Evolutionary conservation across 2,888 invertebrate genomes (phyloP).

Genomic region (Nomada fabriciana): DNA sequence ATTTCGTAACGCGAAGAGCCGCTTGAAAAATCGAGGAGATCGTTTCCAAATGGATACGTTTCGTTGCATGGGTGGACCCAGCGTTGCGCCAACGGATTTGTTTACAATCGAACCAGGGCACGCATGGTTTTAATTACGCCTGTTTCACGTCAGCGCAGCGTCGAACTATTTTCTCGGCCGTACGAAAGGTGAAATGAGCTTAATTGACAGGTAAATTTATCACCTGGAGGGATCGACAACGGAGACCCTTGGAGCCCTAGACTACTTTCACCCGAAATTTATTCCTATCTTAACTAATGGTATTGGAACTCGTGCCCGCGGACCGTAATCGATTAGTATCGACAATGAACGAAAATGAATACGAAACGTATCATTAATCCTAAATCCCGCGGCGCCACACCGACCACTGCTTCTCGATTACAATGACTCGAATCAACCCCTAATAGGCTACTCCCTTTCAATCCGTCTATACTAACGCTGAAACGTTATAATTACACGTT

Average conservation of each 20-base stretch:
- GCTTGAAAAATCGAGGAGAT: not conserved
- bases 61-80: not conserved
- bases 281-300: constrained; percentile 66
- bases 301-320: constrained; percentile 35
- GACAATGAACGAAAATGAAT: constrained; percentile 66
- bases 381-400: constrained; percentile 38
- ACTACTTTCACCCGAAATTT: constrained; percentile 69
- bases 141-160: constrained; percentile 1
- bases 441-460: not conserved
- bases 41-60: not conserved
- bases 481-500: constrained; percentile 33
- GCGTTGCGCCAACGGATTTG: constrained; percentile 26
- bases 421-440: constrained; percentile 44
- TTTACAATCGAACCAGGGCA: constrained; percentile 27
- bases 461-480: not conserved
- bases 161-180: constrained; percentile 40
- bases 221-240: constrained; percentile 58
- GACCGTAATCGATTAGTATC: constrained; percentile 63
- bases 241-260: constrained; percentile 45
- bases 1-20: not conserved
- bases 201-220: constrained; percentile 71
- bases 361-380: constrained; percentile 62
- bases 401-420: constrained; percentile 21
- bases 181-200: constrained; percentile 56
- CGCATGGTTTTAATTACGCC: constrained; percentile 55